Evolutionary conservation across 2,797 vertebrate genomes (phyloP), one percentile per base, ranked within the genome.

Genomic region (Sardinella longiceps): DNA sequence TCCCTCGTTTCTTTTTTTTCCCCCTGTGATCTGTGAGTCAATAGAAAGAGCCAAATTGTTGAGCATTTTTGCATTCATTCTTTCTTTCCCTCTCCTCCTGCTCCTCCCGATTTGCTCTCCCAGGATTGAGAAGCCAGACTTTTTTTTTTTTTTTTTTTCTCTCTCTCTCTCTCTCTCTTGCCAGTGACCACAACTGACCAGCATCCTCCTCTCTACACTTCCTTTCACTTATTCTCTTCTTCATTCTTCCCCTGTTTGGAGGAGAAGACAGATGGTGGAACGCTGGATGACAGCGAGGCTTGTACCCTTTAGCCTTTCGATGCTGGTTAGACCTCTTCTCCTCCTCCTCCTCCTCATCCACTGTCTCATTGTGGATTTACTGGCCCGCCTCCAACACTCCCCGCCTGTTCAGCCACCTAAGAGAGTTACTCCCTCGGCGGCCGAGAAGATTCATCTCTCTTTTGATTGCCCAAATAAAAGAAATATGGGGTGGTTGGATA

Each of bases 381-480:
- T 0, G 56, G 5, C 7, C 56, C 25, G 23, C 56, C 56, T 25
- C 56, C n/a, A 60, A 25, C 56, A 60, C 56, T 25, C 56, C 56
- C 56, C 0, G n/a, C 6, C n/a, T 60, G 56, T 9, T 58, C 53
- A 58, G 53, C 53, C 53, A 6, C 23, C 56, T 60, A 25, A 60
- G n/a, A 60, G 56, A 25, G 56, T 25, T 10, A 25, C 37, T 77
- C 33, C 2, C 70, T 77, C 28, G 23, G 33, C 2, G 18, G 15
- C 70, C 5, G 33, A 39, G 33, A 18, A 77, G 70, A 77, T 77
- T 77, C 70, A 77, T 77, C 70, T 77, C 70, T 7, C 7, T 20
- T 77, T 77, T 77, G 70, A 77, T 77, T 39, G 70, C 18, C 39
- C 37, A 77, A 77, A 77, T 77, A 77, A 77, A 77, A 77, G 70